phyloP scores from a whole-genome alignment of 2,797 vertebrate species.

The Acipenser oxyrinchus region DNA sequence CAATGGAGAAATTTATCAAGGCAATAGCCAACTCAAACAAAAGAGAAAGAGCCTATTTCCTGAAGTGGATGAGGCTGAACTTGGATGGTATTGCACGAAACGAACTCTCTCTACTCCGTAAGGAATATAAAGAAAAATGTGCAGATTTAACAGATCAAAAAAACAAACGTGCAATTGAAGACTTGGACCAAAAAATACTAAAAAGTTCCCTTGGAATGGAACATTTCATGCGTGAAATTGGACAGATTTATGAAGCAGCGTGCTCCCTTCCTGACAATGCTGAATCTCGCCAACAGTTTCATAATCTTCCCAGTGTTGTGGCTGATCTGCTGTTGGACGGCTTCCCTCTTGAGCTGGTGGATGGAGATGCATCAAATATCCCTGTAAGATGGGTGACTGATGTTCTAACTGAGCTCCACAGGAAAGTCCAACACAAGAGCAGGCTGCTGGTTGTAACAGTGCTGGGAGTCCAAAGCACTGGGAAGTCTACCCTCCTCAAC shows the following conservation, averaged over 20 bases:
- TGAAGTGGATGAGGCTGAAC: conserved; percentile 32
- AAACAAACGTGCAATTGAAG: not conserved
- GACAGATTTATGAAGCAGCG: conserved; percentile 42
- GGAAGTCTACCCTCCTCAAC: too few relatives aligned
- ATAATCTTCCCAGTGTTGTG: too few relatives aligned
- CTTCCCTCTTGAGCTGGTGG: too few relatives aligned
- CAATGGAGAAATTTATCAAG: conserved; percentile 56
- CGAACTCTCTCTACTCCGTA: conserved; percentile 25
- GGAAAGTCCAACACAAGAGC: too few relatives aligned
- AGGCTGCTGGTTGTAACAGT: too few relatives aligned
- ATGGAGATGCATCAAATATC: too few relatives aligned
- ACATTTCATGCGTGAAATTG: conserved; percentile 48
- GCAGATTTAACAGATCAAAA: not conserved
- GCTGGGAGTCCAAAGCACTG: too few relatives aligned
- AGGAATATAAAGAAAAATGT: conserved; percentile 15
- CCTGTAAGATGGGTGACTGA: too few relatives aligned
- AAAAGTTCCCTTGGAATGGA: conserved; percentile 41
- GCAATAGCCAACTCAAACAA: conserved; percentile 40
- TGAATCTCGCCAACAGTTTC: too few relatives aligned
- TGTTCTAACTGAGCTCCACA: too few relatives aligned
- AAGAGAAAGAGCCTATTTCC: conserved; percentile 36
- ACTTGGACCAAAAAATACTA: conserved; percentile 21
- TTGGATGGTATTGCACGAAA: conserved; percentile 30
- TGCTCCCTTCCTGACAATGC: too few relatives aligned
- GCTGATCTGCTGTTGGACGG: too few relatives aligned